A percentile compares a stretch with the other conserved stretches of the same genome.
phyloP scores from a whole-genome alignment of 2,888 invertebrate genomes.

The Parnassius orleans region DNA sequence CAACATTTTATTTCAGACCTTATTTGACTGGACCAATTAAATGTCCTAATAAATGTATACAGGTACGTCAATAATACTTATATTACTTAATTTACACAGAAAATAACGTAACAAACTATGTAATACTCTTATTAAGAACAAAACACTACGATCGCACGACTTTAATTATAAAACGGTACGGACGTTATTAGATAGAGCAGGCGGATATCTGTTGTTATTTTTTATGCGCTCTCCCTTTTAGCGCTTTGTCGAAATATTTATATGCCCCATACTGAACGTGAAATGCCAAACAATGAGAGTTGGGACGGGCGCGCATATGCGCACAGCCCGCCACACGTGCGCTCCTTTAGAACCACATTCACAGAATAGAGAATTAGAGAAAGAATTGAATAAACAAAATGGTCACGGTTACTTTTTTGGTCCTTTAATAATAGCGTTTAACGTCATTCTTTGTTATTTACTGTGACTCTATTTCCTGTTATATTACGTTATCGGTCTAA shows the following conservation, averaged over 20 bases:
- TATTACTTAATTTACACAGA: no score
- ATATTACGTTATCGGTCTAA: background rate
- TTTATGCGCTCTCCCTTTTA: constrained; percentile 67
- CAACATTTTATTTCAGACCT: no score
- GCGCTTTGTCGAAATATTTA: constrained; percentile 77
- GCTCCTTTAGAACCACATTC: constrained; percentile 37
- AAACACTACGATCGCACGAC: constrained; percentile 7
- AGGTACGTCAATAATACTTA: no score
- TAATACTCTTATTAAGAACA: background rate
- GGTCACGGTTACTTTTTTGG: constrained; percentile 43
- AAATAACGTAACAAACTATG: no score
- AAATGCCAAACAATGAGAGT: constrained; percentile 71
- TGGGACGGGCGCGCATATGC: constrained; percentile 45
- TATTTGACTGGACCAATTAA: no score
- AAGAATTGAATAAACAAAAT: constrained; percentile 56
- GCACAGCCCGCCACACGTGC: constrained; percentile 67
- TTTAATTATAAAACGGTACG: constrained; percentile 14
- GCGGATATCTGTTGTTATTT: constrained; percentile 60
- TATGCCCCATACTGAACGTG: constrained; percentile 75
- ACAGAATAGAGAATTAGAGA: constrained; percentile 51
- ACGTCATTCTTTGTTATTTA: constrained; percentile 12
- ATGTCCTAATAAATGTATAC: no score
- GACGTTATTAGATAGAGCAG: constrained; percentile 37
- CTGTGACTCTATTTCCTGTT: constrained; percentile 12
- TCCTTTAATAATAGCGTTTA: constrained; percentile 24